Evolutionary conservation across 1,140 invertebrate genomes (phyloP), one percentile per base, ranked within the genome.

Genomic region (Leptestheria dahalacensis): DNA sequence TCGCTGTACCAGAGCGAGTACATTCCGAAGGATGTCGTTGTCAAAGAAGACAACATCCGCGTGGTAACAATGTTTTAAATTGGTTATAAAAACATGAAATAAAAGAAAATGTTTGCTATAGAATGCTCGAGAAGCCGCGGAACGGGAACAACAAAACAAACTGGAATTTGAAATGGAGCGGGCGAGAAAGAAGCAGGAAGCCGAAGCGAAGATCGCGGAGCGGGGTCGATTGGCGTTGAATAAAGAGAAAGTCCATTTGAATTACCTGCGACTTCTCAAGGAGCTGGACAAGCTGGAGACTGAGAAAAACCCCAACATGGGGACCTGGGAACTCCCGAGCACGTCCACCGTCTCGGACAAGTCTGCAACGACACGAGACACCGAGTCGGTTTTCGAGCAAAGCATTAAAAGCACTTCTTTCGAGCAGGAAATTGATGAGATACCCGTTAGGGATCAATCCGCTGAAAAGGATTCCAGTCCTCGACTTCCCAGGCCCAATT

Each of bases 1-100:
- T 29, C 53, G 33, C 53, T 55, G 4, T 55, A 29, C 25, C 53
- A 55, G 53, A 55, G 25, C 21, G 53, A 55, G 21, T 55, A 55
- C 33, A 28, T 55, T 1, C 26, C 33, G n/a, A 55, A 55, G n/a
- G 24, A 55, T 41, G 33, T 29, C 11, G 11, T 55, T 1, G 53
- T 55, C 6, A 28, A 55, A 55, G 28, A 15, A 6, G 18, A 29
- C n/a, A 12, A 10, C 26, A 26, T 10, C 28, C 23, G 26, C 12
- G 9, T 29, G 26, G 53, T 55, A 29, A n/a, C 12, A 54, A 21
- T 52, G 25, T 52, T 11, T 21, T 21, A 52, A 9, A 10, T 1
- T 21, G 9, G 3, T 52, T 2, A 24, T 52, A 11, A 1, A 23
- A 9, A n/a, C 9, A 18, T 23, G 20, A n/a, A 12, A 25, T 54